These are phyloP conservation scores for Pachypeltis micranthus DNA, from an alignment of 1,140 invertebrate genomes.

Conservation along the genomic window DNA sequence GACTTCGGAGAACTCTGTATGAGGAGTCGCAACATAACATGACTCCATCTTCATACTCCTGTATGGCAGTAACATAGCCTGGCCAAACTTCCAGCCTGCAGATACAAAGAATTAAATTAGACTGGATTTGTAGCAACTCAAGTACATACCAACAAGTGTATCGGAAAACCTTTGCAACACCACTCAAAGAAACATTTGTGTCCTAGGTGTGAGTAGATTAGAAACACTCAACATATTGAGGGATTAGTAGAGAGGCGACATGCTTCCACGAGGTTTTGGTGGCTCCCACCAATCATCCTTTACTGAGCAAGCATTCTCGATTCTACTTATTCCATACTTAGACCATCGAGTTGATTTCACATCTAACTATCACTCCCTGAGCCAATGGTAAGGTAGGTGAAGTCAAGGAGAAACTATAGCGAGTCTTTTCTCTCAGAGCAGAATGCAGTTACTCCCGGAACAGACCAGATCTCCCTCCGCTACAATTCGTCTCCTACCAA, in stretches of 20 bases:
- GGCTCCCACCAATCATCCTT: too few relatives aligned
- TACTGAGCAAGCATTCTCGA: too few relatives aligned
- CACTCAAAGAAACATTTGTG: neutral
- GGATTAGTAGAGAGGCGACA: neutral
- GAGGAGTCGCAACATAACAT: slow-evolving; percentile 76
- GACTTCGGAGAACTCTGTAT: slow-evolving; percentile 57
- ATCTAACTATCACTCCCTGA: too few relatives aligned
- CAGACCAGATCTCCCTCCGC: too few relatives aligned
- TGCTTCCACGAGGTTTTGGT: neutral
- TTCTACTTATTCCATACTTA: too few relatives aligned
- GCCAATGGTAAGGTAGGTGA: too few relatives aligned
- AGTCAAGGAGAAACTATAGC: too few relatives aligned
- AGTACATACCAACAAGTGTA: neutral
- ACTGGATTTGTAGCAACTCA: neutral
- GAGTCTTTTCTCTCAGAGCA: too few relatives aligned
- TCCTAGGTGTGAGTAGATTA: neutral
- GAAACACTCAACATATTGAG: neutral
- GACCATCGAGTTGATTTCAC: too few relatives aligned
- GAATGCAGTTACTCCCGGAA: too few relatives aligned
- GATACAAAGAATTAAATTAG: slow-evolving; percentile 8
- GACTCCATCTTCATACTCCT: slow-evolving; percentile 74
- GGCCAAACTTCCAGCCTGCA: slow-evolving; percentile 77
- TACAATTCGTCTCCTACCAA: too few relatives aligned
- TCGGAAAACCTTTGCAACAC: neutral
- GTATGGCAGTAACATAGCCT: slow-evolving; percentile 70